A percentile compares a stretch with the other conserved stretches of the same genome.
These are phyloP conservation scores for Mallotus villosus DNA, from an alignment of 2,797 vertebrate species.

Conservation along the genomic window DNA sequence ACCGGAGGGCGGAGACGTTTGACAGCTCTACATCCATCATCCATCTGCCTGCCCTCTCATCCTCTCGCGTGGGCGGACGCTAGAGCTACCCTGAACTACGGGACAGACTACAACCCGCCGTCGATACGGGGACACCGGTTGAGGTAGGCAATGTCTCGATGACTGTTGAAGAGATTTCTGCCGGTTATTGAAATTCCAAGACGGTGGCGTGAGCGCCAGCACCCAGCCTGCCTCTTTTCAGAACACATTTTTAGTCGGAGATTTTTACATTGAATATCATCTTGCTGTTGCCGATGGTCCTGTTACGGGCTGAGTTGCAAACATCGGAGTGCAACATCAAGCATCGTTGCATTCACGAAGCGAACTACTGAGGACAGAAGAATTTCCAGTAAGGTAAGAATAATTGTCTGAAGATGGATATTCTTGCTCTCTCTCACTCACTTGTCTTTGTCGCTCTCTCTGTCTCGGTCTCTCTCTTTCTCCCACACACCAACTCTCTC, in stretches of 20 bases:
- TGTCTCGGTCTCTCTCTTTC: constrained; percentile 13
- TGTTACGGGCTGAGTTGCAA: constrained; percentile 18
- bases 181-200: constrained; percentile 2
- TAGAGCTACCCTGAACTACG: constrained; percentile 25
- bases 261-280: neutral
- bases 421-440: neutral
- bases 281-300: neutral
- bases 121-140: constrained; percentile 3
- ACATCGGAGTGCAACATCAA: constrained; percentile 20
- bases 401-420: neutral
- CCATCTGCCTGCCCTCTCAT: neutral
- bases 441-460: neutral
- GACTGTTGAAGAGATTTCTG: constrained; percentile 8
- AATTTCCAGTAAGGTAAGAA: constrained; percentile 35
- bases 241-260: too few relatives aligned
- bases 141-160: constrained; percentile 25
- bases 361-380: constrained; percentile 26
- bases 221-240: neutral
- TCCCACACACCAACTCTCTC: neutral
- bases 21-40: neutral
- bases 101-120: constrained; percentile 23
- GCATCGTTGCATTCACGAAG: constrained; percentile 27
- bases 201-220: constrained; percentile 8
- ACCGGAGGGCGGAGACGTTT: constrained; percentile 13
- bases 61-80: neutral